Evolutionary conservation across 2,113 vertebrate species (phyloP).

Genomic region (Copsychus sechellarum): DNA sequence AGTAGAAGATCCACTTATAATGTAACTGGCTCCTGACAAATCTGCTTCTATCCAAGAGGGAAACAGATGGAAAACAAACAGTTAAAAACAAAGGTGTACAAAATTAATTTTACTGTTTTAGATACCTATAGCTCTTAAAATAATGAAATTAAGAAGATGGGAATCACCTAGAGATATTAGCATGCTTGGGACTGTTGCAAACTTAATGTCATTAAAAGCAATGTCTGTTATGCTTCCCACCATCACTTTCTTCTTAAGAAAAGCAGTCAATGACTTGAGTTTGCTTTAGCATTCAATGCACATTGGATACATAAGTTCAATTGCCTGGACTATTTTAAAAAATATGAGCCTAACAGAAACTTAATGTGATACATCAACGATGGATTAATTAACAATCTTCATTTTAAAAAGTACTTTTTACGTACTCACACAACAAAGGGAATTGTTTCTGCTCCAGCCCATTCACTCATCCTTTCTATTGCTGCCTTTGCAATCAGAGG

Average conservation of each 20-base stretch:
- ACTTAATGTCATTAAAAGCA: neutral
- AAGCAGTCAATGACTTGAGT: neutral
- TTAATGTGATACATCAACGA: neutral
- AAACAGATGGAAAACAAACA: neutral
- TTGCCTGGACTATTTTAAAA: neutral
- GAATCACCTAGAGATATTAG: neutral
- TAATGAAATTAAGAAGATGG: neutral
- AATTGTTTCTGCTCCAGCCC: neutral
- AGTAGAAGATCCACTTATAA: slow-evolving; percentile 41
- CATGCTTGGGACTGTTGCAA: neutral
- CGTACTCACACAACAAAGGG: neutral
- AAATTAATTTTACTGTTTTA: slow-evolving; percentile 9
- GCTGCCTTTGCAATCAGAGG: neutral
- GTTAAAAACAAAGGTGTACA: neutral
- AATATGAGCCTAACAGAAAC: neutral
- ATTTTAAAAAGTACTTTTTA: neutral
- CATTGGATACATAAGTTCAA: neutral
- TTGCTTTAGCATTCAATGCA: neutral
- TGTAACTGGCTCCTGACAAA: slow-evolving; percentile 5
- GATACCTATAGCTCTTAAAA: neutral
- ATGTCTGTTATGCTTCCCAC: neutral
- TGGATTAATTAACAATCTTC: neutral
- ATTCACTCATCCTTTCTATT: neutral
- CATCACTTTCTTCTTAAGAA: neutral
- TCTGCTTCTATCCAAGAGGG: neutral